Evolutionary conservation across 2,113 vertebrate species (phyloP), one percentile per base, ranked within the genome.

Genomic region (Macquaria australasica): DNA sequence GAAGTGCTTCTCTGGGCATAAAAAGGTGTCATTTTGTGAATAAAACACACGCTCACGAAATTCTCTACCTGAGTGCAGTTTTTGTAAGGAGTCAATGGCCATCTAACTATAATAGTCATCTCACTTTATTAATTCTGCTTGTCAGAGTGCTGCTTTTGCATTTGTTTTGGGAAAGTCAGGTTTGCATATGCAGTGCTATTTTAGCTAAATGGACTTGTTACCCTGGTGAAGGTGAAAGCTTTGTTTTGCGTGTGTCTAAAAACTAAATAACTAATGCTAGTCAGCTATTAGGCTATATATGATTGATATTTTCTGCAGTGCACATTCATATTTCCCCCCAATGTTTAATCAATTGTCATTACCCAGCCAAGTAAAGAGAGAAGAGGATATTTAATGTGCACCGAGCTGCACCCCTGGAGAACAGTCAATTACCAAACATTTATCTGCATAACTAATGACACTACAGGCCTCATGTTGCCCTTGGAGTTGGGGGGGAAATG

Each of bases 261-360:
- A 64, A 79, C 66, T 20, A 81, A 82, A 88, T 86, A 85, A 81
- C 60, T n/a, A 75, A 79, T 73, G 63, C 51, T 59, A 56, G 87
- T 86, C 66, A 63, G 75, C 86, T 80, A 83, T 79, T 77, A 86
- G 70, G 67, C 77, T 58, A 66, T 77, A 16, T 73, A 63, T 90
- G 86, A 89, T 93, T 86, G 78, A 91, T 93, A 89, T 83, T 86
- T 93, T 90, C 76, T 63, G 53, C 66, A 50, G 45, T 11, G 1
- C 75, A 76, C 60, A 85, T 85, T 90, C 77, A 90, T 88, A 91
- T 84, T 80, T 58, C 50, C 75, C 79, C 63, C 81, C 81, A 75
- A 25, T 89, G 87, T 92, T 90, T 88, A 93, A 95, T 95, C 93
- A 88, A 92, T 95, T 90, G 88, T 85, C 83, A 91, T 92, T 89